Conservation (phyloP, 2,888 invertebrate genomes). For the Thumatha senex region DNA sequence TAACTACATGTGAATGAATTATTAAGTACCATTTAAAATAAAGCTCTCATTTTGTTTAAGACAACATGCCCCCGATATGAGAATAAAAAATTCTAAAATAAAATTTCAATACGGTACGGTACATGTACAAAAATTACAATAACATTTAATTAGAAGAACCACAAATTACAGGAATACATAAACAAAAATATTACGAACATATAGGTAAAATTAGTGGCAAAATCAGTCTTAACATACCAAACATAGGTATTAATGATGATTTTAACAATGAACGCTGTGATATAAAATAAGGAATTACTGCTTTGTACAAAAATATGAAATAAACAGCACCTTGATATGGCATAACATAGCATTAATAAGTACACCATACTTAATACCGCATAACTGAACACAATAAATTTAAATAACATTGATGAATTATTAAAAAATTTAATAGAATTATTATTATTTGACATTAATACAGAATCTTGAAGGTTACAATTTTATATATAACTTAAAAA, state of each 20-base stretch:
- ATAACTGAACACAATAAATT: constrained; percentile 2
- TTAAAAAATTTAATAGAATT: no score
- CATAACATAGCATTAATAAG: constrained; percentile 28
- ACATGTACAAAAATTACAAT: constrained; percentile 30
- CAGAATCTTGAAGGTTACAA: neutral
- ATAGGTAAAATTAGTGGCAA: constrained; percentile 42
- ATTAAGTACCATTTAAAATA: constrained; percentile 27
- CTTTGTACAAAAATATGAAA: constrained; percentile 66
- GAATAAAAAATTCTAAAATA: constrained; percentile 5
- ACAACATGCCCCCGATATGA: constrained; percentile 23
- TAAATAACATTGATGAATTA: neutral
- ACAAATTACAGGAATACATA: constrained; percentile 39
- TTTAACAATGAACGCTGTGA: constrained; percentile 42
- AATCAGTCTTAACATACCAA: constrained; percentile 69
- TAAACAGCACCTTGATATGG: constrained; percentile 68
- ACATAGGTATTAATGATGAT: constrained; percentile 29
- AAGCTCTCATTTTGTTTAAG: constrained; percentile 7
- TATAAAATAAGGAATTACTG: constrained; percentile 34
- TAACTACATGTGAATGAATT: constrained; percentile 14
- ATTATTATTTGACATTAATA: neutral
- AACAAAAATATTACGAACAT: constrained; percentile 48
- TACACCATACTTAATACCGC: constrained; percentile 31
- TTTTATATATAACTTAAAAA: neutral
- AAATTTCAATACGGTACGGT: constrained; percentile 22
- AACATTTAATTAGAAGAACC: constrained; percentile 20